phyloP scores from a whole-genome alignment of 2,888 invertebrate species.

The Torymus auratus region DNA sequence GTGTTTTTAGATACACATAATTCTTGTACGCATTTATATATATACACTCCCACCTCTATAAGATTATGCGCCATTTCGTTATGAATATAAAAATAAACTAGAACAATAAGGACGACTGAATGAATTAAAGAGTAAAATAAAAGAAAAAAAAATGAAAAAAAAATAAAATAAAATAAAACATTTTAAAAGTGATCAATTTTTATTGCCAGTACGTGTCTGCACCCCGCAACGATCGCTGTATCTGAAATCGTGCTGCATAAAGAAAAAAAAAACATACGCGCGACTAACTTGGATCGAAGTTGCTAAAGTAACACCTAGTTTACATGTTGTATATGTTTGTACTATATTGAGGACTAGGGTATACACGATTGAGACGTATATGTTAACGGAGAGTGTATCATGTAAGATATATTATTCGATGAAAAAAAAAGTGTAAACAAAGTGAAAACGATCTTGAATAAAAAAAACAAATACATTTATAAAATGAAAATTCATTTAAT shows the following conservation, averaged over 20 bases:
- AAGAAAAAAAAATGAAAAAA: slow-evolving; percentile 2
- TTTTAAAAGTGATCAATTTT: slow-evolving; percentile 47
- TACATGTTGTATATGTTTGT: slow-evolving; percentile 68
- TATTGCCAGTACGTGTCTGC: slow-evolving; percentile 37
- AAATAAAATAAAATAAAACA: too few species aligned
- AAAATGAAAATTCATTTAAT: slow-evolving; percentile 29
- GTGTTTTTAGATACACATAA: not conserved
- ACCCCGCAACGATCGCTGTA: slow-evolving; percentile 37
- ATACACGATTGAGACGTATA: slow-evolving; percentile 52
- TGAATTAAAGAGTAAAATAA: slow-evolving; percentile 34
- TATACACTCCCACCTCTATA: not conserved
- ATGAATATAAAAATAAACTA: slow-evolving; percentile 25
- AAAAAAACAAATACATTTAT: slow-evolving; percentile 60
- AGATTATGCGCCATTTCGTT: not conserved
- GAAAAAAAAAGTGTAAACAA: slow-evolving; percentile 43
- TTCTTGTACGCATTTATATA: not conserved
- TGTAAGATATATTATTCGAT: slow-evolving; percentile 42
- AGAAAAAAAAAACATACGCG: slow-evolving; percentile 12
- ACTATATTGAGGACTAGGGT: slow-evolving; percentile 59
- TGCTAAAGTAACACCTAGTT: slow-evolving; percentile 56
- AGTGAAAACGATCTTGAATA: slow-evolving; percentile 58
- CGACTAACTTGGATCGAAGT: slow-evolving; percentile 31
- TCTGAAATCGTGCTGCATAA: slow-evolving; percentile 21
- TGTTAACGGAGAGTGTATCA: slow-evolving; percentile 44
- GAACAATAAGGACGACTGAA: slow-evolving; percentile 53